Evolutionary conservation across 2,113 vertebrate genomes (phyloP).

Genomic region (Toxostoma redivivum): DNA sequence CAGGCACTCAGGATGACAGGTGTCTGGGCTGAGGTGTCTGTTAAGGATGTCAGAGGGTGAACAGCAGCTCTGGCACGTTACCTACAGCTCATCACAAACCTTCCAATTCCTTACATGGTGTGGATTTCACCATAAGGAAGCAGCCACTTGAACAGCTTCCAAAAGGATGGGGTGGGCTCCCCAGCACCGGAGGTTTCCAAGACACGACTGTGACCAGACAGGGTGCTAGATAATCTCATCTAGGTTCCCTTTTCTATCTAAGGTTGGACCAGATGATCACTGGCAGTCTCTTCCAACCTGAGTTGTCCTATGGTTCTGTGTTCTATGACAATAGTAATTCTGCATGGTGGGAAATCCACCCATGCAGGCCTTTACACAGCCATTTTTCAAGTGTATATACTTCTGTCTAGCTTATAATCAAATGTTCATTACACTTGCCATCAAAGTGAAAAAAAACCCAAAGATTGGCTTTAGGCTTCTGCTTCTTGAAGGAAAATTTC

Average conservation of each 20-base stretch:
- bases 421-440: background rate
- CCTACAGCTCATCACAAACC: background rate
- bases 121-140: background rate
- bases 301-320: background rate
- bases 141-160: background rate
- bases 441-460: background rate
- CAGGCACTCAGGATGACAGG: background rate
- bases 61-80: background rate
- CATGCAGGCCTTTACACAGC: background rate
- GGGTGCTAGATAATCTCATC: background rate
- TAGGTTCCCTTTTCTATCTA: background rate
- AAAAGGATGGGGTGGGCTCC: background rate
- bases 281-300: background rate
- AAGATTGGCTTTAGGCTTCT: background rate
- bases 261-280: background rate
- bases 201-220: fast-evolving
- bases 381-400: background rate
- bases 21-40: background rate
- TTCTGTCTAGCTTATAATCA: background rate
- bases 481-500: background rate
- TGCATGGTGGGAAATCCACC: background rate
- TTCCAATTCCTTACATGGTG: fast-evolving
- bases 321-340: background rate
- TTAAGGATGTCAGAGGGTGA: background rate
- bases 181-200: background rate